These are phyloP conservation scores for Empis livida DNA, from an alignment of 2,888 invertebrate species.

Conservation along the genomic window DNA sequence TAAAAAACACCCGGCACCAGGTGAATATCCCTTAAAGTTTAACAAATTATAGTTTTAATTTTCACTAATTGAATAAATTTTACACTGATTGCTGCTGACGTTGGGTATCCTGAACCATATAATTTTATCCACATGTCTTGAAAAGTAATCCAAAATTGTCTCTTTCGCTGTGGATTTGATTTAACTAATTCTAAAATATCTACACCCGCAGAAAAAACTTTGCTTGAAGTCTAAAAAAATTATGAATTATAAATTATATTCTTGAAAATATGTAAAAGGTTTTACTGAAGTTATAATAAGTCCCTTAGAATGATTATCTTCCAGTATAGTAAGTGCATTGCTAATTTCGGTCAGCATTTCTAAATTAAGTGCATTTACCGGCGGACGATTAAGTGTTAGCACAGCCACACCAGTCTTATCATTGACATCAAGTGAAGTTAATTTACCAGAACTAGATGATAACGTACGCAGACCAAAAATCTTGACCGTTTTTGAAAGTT, in stretches of 20 bases:
- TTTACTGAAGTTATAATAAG: slow-evolving; percentile 64
- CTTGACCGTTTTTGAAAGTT: too few species aligned
- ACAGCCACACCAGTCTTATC: slow-evolving; percentile 54
- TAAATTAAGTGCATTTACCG: slow-evolving; percentile 64
- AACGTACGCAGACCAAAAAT: neutral
- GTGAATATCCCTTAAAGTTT: slow-evolving; percentile 50
- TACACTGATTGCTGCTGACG: slow-evolving; percentile 70
- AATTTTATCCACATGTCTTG: slow-evolving; percentile 66
- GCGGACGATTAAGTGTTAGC: slow-evolving; percentile 55
- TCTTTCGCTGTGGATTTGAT: slow-evolving; percentile 48
- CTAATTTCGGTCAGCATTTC: slow-evolving; percentile 50
- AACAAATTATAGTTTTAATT: neutral
- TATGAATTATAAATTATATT: neutral
- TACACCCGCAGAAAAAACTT: slow-evolving; percentile 64
- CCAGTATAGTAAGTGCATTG: slow-evolving; percentile 45
- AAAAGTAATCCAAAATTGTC: slow-evolving; percentile 54
- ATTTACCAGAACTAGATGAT: slow-evolving; percentile 6
- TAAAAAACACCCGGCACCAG: slow-evolving; percentile 66
- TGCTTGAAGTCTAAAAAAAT: slow-evolving; percentile 29
- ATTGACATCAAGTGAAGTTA: slow-evolving; percentile 47
- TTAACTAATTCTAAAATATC: slow-evolving; percentile 75
- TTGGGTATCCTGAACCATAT: slow-evolving; percentile 51
- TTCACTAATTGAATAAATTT: neutral
- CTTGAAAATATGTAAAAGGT: too few species aligned
- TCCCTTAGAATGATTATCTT: slow-evolving; percentile 50